A percentile compares a stretch with the other conserved stretches of the same genome.
Conservation (phyloP, 2,113 vertebrate genomes). For the Sitta europaea region DNA sequence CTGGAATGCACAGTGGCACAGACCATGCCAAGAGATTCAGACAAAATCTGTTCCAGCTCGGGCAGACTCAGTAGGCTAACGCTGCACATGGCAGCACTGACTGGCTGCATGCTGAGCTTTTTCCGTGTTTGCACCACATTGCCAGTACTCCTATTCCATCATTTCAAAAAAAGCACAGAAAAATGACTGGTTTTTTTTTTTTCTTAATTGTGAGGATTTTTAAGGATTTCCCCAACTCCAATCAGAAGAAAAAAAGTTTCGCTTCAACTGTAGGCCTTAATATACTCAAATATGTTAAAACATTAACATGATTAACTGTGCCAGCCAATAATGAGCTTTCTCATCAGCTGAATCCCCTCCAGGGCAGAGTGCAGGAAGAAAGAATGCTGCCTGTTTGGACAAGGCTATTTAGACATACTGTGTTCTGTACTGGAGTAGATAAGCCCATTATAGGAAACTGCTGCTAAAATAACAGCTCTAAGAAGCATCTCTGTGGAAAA, state of each 20-base stretch:
- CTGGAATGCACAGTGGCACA: background rate
- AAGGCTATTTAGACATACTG: background rate
- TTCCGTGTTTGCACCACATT: background rate
- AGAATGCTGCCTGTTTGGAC: background rate
- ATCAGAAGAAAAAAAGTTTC: background rate
- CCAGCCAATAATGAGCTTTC: background rate
- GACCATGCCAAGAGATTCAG: background rate
- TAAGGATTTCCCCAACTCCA: background rate
- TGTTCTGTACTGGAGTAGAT: background rate
- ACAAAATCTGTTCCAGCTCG: background rate
- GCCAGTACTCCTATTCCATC: background rate
- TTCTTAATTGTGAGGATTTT: background rate
- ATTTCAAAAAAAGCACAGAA: background rate
- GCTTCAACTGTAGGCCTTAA: background rate
- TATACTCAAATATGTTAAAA: background rate
- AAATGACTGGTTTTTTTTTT: accelerated
- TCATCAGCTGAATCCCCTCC: background rate
- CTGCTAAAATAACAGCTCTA: background rate
- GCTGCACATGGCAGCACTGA: background rate
- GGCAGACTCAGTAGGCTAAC: background rate
- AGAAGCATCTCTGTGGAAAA: background rate
- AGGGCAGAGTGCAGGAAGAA: background rate
- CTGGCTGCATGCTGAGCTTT: background rate
- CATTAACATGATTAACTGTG: background rate
- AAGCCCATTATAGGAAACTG: background rate